These are phyloP conservation scores for Eretmochelys imbricata DNA, from an alignment of 2,113 vertebrate species.

Conservation along the genomic window DNA sequence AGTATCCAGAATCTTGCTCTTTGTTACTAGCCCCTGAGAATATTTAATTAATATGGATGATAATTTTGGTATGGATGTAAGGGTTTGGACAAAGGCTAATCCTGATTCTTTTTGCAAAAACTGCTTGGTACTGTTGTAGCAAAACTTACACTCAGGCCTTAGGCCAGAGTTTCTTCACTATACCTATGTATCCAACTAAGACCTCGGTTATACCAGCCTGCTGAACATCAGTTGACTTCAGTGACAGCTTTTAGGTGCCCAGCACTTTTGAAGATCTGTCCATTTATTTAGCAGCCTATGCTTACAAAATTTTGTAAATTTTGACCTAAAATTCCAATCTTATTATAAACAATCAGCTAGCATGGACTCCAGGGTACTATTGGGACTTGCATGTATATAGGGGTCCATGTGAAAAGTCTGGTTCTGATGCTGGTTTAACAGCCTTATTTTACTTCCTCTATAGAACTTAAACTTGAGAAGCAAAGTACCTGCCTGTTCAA, in stretches of 20 bases:
- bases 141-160: not conserved
- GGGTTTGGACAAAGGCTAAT: not conserved
- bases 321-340: not conserved
- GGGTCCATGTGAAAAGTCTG: not conserved
- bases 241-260: not conserved
- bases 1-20: not conserved
- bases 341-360: not conserved
- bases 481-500: not conserved
- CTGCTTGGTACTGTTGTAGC: not conserved
- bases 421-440: not conserved
- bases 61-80: not conserved
- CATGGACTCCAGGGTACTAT: accelerated
- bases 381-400: not conserved
- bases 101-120: slow-evolving; percentile 27
- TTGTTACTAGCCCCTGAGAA: not conserved
- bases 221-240: not conserved
- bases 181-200: not conserved
- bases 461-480: not conserved
- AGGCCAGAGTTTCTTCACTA: not conserved
- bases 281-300: not conserved
- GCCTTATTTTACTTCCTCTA: not conserved
- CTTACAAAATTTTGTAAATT: accelerated
- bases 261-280: no score
- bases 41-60: not conserved
- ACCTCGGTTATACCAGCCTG: not conserved